phyloP scores from a whole-genome alignment of 2,797 vertebrate genomes.

The Luscinia luscinia region DNA sequence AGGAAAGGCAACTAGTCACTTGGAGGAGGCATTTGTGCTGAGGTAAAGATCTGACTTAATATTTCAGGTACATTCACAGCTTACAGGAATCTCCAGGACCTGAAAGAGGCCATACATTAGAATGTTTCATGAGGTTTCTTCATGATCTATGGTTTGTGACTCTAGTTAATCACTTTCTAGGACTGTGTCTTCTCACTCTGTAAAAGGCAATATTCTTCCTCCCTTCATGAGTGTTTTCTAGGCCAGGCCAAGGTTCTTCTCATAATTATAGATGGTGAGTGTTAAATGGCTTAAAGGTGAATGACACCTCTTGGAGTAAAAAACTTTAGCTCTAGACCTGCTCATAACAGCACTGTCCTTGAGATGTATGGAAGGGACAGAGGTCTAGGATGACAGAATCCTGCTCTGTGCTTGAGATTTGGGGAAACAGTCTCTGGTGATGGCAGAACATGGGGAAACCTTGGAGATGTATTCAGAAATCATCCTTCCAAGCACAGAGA shows the following conservation, averaged over 20 bases:
- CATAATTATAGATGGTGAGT: rapidly evolving
- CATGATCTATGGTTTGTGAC: neutral
- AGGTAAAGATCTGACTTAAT: neutral
- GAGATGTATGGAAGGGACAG: neutral
- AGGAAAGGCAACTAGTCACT: neutral
- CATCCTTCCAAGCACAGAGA: neutral
- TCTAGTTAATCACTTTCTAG: neutral
- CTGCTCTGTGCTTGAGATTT: rapidly evolving
- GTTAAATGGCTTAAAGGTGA: neutral
- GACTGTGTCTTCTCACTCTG: neutral
- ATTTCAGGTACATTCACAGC: neutral
- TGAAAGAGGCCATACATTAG: neutral
- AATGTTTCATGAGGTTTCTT: neutral
- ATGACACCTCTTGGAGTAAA: neutral
- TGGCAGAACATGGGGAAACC: neutral
- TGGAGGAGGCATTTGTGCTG: neutral
- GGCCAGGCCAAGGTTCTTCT: neutral
- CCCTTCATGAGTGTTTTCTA: neutral
- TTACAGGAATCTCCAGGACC: neutral
- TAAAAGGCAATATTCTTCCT: neutral
- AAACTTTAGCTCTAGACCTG: neutral
- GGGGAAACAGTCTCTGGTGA: neutral
- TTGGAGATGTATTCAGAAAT: neutral
- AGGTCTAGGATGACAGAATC: neutral
- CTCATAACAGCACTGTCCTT: neutral